Evolutionary conservation across 2,888 invertebrate genomes (phyloP), one percentile per base, ranked within the genome.

Genomic region (Entomobrya multifasciata): DNA sequence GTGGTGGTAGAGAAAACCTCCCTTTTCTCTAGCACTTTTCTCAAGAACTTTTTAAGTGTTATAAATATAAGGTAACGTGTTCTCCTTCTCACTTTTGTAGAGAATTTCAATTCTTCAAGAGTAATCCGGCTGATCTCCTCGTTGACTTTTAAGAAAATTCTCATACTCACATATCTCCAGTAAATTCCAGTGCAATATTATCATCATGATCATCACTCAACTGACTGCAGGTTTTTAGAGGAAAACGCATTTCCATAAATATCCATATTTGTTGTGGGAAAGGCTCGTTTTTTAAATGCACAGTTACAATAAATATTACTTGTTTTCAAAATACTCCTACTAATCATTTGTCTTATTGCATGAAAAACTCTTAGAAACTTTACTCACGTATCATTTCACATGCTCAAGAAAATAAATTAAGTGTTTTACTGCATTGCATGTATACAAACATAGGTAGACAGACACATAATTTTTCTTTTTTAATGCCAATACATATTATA

Each of bases 161-260:
- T 76, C 22, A 6, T 27, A n/a, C 41, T 3, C 4, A 41, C 8
- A 78, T n/a, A n/a, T n/a, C n/a, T n/a, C n/a, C n/a, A 10, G 52
- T 55, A 55, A 30, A 36, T 52, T 76, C 65, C 65, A 41, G 65
- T 41, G 20, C 65, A 62, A 30, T 62, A 30, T 17, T 30, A 30
- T 30, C 17, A 62, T 5, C 17, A n/a, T n/a, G n/a, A n/a, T n/a
- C n/a, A n/a, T n/a, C n/a, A n/a, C n/a, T n/a, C n/a, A n/a, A n/a
- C n/a, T n/a, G n/a, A n/a, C n/a, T n/a, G n/a, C n/a, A n/a, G n/a
- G n/a, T 62, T 25, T 30, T 62, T n/a, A 36, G 17, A 65, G 4
- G 10, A 49, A 72, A 72, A 44, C 49, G n/a, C 25, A 67, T 72
- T 72, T 72, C 72, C 49, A 72, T 49, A 72, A 72, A 72, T 49